Evolutionary conservation across 2,113 vertebrate genomes (phyloP), one percentile per base, ranked within the genome.

Genomic region (Syngnathus scovelli): DNA sequence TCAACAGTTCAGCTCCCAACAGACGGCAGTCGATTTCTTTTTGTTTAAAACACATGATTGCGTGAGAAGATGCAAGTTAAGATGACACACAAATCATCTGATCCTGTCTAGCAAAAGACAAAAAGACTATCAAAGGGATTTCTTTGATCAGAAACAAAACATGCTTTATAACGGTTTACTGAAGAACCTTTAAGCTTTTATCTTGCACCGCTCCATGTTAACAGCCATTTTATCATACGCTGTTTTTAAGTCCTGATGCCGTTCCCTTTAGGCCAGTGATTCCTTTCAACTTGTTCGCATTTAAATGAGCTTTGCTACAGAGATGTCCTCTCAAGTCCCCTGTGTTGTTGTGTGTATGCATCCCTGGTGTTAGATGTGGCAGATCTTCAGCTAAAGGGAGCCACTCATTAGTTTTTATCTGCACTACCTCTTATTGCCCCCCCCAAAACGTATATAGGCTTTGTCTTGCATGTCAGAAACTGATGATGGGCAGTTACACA

Each of bases 401-500:
- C 76, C 80, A 65, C 80, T 79, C 80, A 87, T 85, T 78, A 84
- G 78, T 68, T 72, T 64, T 61, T 54, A 83, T 78, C 70, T 71
- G 69, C 74, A 79, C 46, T 68, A 74, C 64, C 76, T 1, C 48
- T 43, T 8, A 56, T n/a, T 11, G 8, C 11, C 1, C 43, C 60
- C 37, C 15, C 23, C 44, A 75, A 68, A 41, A n/a, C 19, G 11
- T 43, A 41, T 1, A 15, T 1, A 15, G 58, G 55, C 75, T 69
- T 78, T 66, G 33, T 58, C 81, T 61, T 21, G 4, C 39, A n/a
- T 71, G 78, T 84, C 82, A 79, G 68, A 84, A 81, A 86, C 71
- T 83, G 75, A 86, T 85, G 83, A 81, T 83, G 69, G 71, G 78
- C 79, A 83, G 86, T 85, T 83, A 85, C 83, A 74, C 79, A 83